Evolutionary conservation across 2,888 invertebrate genomes (phyloP).

Genomic region (Pheosia gnoma): DNA sequence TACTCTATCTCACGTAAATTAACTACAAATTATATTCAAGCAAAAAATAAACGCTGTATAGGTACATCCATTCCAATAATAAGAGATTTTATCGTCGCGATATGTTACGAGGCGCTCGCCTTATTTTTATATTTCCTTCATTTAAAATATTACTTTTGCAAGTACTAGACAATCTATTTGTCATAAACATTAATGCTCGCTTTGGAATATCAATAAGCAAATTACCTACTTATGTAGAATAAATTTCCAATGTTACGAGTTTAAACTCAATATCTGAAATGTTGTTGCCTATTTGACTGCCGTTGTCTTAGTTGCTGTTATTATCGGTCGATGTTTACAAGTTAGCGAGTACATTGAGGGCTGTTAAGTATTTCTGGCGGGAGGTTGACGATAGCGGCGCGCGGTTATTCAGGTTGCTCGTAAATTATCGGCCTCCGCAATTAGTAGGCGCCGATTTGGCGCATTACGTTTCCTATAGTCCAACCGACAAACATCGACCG

Average conservation of each 20-base stretch:
- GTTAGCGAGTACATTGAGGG: constrained; percentile 26
- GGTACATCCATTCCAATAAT: constrained; percentile 50
- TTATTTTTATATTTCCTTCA: constrained; percentile 39
- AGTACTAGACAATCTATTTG: constrained; percentile 10
- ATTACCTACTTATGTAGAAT: not conserved
- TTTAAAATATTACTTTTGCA: constrained; percentile 22
- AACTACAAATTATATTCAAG: constrained; percentile 67
- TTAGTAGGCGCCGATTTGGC: constrained; percentile 79
- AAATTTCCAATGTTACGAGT: not conserved
- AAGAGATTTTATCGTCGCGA: constrained; percentile 60
- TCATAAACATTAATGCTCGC: not conserved
- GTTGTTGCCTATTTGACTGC: constrained; percentile 7
- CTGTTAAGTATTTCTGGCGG: constrained; percentile 47
- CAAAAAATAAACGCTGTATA: constrained; percentile 53
- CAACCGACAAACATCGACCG: constrained; percentile 32
- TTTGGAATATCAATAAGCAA: not conserved
- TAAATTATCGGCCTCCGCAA: constrained; percentile 77
- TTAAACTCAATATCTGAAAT: constrained; percentile 1
- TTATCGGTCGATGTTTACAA: constrained; percentile 17
- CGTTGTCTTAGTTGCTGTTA: constrained; percentile 13
- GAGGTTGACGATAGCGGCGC: constrained; percentile 51
- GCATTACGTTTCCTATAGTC: constrained; percentile 58
- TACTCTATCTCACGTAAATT: constrained; percentile 77
- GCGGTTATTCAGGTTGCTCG: constrained; percentile 64
- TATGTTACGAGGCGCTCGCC: constrained; percentile 15